phyloP scores from a whole-genome alignment of 2,113 vertebrate genomes.

The Capra hircus region DNA sequence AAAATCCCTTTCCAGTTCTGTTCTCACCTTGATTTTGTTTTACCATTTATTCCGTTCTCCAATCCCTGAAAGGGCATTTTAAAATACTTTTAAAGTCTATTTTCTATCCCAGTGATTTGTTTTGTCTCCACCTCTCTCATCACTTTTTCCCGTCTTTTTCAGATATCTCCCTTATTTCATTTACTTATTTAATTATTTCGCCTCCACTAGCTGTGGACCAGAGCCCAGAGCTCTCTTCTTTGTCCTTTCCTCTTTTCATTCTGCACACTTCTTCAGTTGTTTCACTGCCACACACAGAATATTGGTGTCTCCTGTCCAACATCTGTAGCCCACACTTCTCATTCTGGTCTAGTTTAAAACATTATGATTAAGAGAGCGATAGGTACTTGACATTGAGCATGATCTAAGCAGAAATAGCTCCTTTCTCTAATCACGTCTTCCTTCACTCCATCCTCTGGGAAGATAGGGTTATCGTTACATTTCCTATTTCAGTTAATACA shows the following conservation, averaged over 20 bases:
- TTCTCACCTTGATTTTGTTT: background rate
- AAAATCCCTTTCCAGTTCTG: background rate
- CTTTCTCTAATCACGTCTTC: background rate
- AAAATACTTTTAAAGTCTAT: background rate
- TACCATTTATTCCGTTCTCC: background rate
- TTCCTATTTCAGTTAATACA: background rate
- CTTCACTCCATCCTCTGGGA: rapidly evolving
- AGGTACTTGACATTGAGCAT: background rate
- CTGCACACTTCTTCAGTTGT: background rate
- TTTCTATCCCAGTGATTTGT: background rate
- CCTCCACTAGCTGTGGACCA: background rate
- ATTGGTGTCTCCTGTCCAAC: background rate
- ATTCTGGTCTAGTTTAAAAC: background rate
- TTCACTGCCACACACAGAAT: background rate
- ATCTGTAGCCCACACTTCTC: background rate
- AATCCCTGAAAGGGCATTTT: background rate
- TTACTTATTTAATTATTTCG: background rate
- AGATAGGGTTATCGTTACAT: background rate
- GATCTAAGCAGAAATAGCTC: background rate
- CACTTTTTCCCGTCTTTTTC: background rate
- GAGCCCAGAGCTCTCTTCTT: background rate
- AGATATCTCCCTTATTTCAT: background rate
- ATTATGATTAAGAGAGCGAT: background rate
- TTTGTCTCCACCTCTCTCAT: background rate
- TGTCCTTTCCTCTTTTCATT: background rate